Evolutionary conservation across 2,797 vertebrate species (phyloP).

Genomic region (Cygnus olor): DNA sequence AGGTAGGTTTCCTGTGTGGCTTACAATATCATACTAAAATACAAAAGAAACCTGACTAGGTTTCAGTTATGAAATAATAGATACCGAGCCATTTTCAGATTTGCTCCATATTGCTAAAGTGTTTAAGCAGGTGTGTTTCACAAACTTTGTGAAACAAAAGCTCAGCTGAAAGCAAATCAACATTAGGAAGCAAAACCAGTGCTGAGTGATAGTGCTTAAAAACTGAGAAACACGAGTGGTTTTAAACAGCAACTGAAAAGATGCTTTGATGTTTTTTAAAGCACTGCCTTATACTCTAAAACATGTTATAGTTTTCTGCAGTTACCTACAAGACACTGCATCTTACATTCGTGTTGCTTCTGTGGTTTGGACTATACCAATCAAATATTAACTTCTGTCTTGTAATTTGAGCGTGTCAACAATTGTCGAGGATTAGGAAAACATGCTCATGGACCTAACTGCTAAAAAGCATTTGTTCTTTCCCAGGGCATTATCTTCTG

Average conservation of each 20-base stretch:
- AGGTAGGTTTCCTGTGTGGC: constrained; percentile 70
- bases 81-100: constrained; percentile 63
- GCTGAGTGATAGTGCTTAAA: constrained; percentile 66
- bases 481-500: neutral
- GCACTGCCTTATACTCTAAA: neutral
- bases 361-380: neutral
- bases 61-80: constrained; percentile 77
- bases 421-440: neutral
- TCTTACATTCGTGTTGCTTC: neutral
- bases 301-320: neutral
- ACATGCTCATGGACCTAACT: neutral
- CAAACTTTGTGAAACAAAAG: constrained; percentile 59
- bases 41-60: constrained; percentile 61
- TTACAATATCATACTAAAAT: constrained; percentile 46
- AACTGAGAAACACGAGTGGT: constrained; percentile 52
- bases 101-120: constrained; percentile 53
- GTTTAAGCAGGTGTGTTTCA: constrained; percentile 64
- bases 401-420: neutral
- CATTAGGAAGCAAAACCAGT: constrained; percentile 67
- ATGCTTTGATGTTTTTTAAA: constrained; percentile 40
- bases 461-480: neutral
- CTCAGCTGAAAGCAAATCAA: constrained; percentile 65
- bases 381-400: neutral
- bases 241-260: constrained; percentile 64
- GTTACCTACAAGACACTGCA: neutral